Percentiles rank a stretch among this genome's conserved stretches.
Evolutionary conservation across 2,888 invertebrate genomes (phyloP).

Genomic region (Acrocyrtus sp.): DNA sequence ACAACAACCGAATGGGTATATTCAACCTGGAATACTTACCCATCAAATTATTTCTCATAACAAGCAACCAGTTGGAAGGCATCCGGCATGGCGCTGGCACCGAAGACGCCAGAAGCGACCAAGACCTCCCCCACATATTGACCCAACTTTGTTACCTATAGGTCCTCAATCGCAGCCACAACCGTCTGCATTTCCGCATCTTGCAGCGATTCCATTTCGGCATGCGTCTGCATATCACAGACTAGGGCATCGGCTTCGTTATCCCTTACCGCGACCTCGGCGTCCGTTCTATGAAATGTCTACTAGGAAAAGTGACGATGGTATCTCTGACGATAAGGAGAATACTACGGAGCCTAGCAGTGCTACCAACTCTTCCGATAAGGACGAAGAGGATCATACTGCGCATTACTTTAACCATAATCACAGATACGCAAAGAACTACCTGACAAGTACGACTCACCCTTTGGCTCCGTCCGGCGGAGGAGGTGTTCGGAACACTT

Average conservation of each 20-base stretch:
- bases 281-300: conserved; percentile 20
- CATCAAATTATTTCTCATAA: no score
- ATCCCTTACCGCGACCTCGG: not conserved
- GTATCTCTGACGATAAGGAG: not conserved
- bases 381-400: not conserved
- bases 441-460: conserved; percentile 29
- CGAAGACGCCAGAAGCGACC: conserved; percentile 18
- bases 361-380: conserved; percentile 6
- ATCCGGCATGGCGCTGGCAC: conserved; percentile 1
- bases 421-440: conserved; percentile 38
- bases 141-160: not conserved
- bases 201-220: conserved; percentile 21
- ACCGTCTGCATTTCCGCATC: no score
- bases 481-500: conserved; percentile 19
- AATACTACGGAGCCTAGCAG: not conserved
- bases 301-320: conserved; percentile 34
- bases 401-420: conserved; percentile 39
- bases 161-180: not conserved
- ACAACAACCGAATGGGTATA: no score
- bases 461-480: no score
- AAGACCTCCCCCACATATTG: conserved; percentile 3
- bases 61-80: not conserved
- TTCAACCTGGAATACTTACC: not conserved
- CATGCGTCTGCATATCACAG: conserved; percentile 28
- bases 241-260: conserved; percentile 8